Base-by-base conservation (phyloP, 2,797 vertebrate genomes). In the Scomberomorus guttatus region DNA sequence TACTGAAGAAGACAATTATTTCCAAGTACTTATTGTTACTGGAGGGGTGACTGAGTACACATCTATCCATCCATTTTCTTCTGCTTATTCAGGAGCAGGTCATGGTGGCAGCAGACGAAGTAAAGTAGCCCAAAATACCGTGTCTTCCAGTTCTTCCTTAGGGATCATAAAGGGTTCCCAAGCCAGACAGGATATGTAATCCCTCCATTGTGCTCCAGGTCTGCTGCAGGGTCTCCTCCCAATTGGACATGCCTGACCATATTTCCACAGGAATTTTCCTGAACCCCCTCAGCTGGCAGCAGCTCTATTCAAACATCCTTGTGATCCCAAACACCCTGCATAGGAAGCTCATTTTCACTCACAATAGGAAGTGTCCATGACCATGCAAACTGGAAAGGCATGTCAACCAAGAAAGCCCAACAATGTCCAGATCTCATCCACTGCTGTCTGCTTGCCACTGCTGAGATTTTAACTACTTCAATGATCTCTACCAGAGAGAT, bases 171-270 rank as follows among this genome's bases (percentile, higher is more conserved):
- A 56, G 37, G 82, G 34, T 77, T 70, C 56, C 39, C 11, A 39
- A 60, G 25, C 58, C 72, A 86, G 75, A 71, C 42, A 69, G 66
- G 29, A 75, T 50, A 52, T 74, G 54, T 67, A 77, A 80, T 79
- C 70, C 80, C 77, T 74, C 51, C 55, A 50, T 54, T 69, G 77
- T 44, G 71, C 76, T 67, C 24, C 14, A 29, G 39, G 77, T 58
- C 60, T 63, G 76, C 82, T 55, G 72, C 3, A 54, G 80, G 82
- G 6, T 76, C 70, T 79, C 63, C 60, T 79, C 67, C 75, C 59
- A 12, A 55, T 66, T 81, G 34, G 60, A 73, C 22, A 1, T 55
- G 29, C n/a, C 57, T n/a, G 17, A 60, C 69, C 48, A 61, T 7
- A 37, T 27, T 34, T 52, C 15, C 46, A 76, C 62, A 71, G 46